Conservation (phyloP, 2,888 invertebrate species). For the Branchinecta sandiegonensis region DNA sequence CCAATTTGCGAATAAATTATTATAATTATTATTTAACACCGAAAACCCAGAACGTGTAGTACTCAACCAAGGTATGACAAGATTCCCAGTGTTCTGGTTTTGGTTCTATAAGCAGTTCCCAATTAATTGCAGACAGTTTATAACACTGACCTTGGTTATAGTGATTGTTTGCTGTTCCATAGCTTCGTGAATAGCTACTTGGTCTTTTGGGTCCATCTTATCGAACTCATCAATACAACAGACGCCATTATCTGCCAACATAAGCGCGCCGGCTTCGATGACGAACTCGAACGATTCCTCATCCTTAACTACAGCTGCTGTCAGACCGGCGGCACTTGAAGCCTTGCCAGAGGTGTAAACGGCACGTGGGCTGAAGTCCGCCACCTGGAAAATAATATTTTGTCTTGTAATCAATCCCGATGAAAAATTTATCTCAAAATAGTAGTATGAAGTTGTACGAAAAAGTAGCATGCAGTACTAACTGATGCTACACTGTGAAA, state of each 20-base stretch:
- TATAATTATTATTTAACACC: no score
- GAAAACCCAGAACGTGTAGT: no score
- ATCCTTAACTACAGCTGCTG: slow-evolving; percentile 94
- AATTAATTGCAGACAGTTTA: background rate
- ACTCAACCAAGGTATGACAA: no score
- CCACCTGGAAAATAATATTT: slow-evolving; percentile 36
- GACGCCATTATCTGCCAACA: slow-evolving; percentile 97
- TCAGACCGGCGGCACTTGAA: slow-evolving; percentile 91
- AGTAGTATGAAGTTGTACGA: no score
- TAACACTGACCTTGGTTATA: slow-evolving; percentile 60
- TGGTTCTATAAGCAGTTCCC: no score
- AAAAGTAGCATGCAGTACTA: no score
- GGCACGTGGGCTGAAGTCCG: slow-evolving; percentile 87
- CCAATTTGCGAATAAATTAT: no score
- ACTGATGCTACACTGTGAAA: no score
- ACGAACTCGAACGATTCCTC: slow-evolving; percentile 98
- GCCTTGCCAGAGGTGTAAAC: slow-evolving; percentile 99
- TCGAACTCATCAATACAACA: slow-evolving; percentile 99
- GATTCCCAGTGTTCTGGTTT: no score
- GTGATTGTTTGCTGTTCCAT: slow-evolving; percentile 99
- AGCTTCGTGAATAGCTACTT: slow-evolving; percentile 98
- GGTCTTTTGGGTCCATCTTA: slow-evolving; percentile 95
- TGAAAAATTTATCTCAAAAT: no score
- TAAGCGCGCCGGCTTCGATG: slow-evolving; percentile 97
- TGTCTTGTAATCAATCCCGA: no score